A percentile compares a stretch with the other conserved stretches of the same genome.
These are phyloP conservation scores for Odontocerum albicorne DNA, from an alignment of 2,888 invertebrate genomes.

Conservation along the genomic window DNA sequence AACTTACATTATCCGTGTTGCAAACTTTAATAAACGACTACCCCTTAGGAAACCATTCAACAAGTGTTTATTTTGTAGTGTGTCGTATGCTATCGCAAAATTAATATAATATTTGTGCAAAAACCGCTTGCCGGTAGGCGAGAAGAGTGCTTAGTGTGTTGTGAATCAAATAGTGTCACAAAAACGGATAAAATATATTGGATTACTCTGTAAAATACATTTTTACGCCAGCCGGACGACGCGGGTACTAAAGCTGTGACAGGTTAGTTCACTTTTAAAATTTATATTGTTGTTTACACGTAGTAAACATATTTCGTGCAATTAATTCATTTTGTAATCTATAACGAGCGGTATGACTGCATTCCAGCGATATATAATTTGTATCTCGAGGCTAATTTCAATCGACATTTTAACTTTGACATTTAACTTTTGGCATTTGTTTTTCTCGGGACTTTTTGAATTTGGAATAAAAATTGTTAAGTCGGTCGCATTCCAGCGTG, in stretches of 20 bases:
- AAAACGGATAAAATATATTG: neutral
- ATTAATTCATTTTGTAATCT: neutral
- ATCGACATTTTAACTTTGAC: neutral
- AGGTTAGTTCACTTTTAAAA: neutral
- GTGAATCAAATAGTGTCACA: neutral
- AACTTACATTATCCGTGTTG: no score
- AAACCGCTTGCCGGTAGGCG: neutral
- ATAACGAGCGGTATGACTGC: neutral
- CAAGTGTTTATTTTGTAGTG: no score
- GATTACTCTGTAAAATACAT: neutral
- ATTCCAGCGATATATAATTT: neutral
- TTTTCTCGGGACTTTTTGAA: neutral
- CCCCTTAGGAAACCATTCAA: no score
- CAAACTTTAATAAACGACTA: no score
- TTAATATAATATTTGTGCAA: no score
- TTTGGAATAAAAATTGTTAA: neutral
- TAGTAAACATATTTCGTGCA: neutral
- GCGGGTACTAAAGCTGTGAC: neutral
- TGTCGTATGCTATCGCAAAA: no score
- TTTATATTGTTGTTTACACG: neutral
- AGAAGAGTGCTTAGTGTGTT: neutral
- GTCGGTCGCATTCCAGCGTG: neutral
- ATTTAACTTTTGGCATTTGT: neutral
- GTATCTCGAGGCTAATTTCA: neutral
- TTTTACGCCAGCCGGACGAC: neutral